phyloP scores from a whole-genome alignment of 2,797 vertebrate species.

The Phataginus tricuspis region DNA sequence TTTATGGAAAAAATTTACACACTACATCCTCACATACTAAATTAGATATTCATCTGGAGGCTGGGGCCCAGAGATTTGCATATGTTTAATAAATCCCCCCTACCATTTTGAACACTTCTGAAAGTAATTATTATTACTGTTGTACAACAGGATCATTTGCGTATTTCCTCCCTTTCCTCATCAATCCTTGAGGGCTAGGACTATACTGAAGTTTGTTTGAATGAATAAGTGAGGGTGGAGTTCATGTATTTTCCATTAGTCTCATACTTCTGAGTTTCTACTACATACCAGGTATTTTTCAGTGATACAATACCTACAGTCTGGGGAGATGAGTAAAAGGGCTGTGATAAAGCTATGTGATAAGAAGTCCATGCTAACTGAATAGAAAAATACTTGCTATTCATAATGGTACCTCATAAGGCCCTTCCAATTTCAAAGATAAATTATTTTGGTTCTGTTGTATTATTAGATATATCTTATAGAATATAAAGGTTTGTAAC shows the following conservation, averaged over 20 bases:
- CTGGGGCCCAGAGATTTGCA: not conserved
- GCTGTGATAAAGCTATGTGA: not conserved
- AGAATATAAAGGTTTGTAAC: not conserved
- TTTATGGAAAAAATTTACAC: not conserved
- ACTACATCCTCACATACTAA: not conserved
- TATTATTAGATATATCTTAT: not conserved
- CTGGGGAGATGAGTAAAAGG: not conserved
- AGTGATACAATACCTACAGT: not conserved
- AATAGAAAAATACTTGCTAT: constrained; percentile 12
- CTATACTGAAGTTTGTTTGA: not conserved
- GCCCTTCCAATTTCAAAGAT: constrained; percentile 33
- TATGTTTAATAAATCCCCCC: constrained; percentile 41
- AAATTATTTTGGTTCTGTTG: not conserved
- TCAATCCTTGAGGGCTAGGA: not conserved
- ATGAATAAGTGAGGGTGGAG: not conserved
- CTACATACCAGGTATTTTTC: not conserved
- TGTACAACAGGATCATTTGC: not conserved
- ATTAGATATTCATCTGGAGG: constrained; percentile 5
- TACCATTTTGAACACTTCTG: not conserved
- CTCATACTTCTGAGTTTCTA: not conserved
- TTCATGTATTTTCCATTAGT: not conserved
- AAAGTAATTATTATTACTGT: constrained; percentile 13
- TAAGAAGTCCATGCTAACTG: not conserved
- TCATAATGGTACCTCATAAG: not conserved
- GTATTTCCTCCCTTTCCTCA: not conserved